Base-by-base conservation (phyloP, 2,797 vertebrate genomes). In the Chelonia mydas region DNA sequence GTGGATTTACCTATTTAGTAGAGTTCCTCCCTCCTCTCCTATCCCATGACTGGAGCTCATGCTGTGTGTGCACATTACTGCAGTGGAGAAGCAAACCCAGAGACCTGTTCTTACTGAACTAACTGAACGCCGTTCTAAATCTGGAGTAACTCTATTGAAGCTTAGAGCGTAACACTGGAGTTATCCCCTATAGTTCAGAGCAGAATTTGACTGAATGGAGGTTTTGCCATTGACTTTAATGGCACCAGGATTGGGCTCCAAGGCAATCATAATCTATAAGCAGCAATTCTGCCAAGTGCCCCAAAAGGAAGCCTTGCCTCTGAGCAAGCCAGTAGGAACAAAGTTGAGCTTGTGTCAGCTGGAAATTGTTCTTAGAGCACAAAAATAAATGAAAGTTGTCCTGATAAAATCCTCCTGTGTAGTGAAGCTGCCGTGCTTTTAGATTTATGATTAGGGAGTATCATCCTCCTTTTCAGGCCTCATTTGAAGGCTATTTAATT, bases 161-260 rank as follows among this genome's bases (percentile, higher is more conserved):
- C 12, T 8, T 31, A 28, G 27, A 6, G 19, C 7, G 7, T 45
- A 23, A 19, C 2, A 0, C 77, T 79, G 57, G 5, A 7, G 87
- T 90, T 25, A 21, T 2, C 1, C 21, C 6, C 2, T 54, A 65
- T 51, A 80, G 80, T 37, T 37, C 7, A 82, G 23, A 5, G 13
- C 2, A 10, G 55, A 85, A 79, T 92, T 87, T 78, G 80, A 25
- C 81, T 41, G 7, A 0, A 19, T 0, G 2, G 79, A 51, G 0
- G 0, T 0, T 68, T 68, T 0, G 87, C n/a, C 90, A 47, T 3
- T 1, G n/a, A 17, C 23, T 74, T 74, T 74, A 74, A 25, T 23
- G n/a, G 2, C 49, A 0, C 0, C 59, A 55, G 68, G 5, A 88
- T 55, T 0, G 0, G 49, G 37, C 12, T 45, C 23, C 68, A 74